Percentiles rank a stretch among this genome's conserved stretches.
These are phyloP conservation scores for Axinella damicornis DNA, from an alignment of 37 sponge, comb jelly and placozoan genomes.

Conservation along the genomic window DNA sequence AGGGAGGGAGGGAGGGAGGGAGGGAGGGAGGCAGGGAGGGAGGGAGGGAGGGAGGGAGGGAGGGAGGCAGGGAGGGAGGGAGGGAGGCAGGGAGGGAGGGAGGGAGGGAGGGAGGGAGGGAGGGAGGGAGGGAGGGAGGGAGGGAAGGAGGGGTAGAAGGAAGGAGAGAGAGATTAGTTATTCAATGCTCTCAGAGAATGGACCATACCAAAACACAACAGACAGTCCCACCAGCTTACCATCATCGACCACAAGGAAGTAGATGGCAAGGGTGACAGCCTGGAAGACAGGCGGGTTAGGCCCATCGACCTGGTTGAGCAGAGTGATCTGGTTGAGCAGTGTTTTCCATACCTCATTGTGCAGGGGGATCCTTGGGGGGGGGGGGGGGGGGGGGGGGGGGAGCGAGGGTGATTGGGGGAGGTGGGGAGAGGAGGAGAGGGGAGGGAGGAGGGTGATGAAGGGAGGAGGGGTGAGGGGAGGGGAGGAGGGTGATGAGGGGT, in stretches of 20 bases:
- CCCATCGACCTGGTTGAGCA: background rate
- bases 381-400: background rate
- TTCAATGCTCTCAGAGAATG: no score
- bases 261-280: slow-evolving; percentile 38
- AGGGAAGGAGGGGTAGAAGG: background rate
- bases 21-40: background rate
- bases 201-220: no score
- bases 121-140: no score
- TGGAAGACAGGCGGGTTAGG: slow-evolving; percentile 40
- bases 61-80: background rate
- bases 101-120: background rate
- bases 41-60: background rate
- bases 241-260: slow-evolving; percentile 32
- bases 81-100: background rate
- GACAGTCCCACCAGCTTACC: no score
- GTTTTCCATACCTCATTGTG: slow-evolving; percentile 24
- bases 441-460: no score
- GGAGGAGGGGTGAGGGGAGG: no score
- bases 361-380: slow-evolving; percentile 52
- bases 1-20: background rate
- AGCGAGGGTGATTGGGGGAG: background rate
- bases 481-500: no score
- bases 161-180: background rate
- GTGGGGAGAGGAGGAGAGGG: no score
- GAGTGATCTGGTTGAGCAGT: background rate